Evolutionary conservation across 1,140 invertebrate species (phyloP).

Genomic region (Penaeus indicus): DNA sequence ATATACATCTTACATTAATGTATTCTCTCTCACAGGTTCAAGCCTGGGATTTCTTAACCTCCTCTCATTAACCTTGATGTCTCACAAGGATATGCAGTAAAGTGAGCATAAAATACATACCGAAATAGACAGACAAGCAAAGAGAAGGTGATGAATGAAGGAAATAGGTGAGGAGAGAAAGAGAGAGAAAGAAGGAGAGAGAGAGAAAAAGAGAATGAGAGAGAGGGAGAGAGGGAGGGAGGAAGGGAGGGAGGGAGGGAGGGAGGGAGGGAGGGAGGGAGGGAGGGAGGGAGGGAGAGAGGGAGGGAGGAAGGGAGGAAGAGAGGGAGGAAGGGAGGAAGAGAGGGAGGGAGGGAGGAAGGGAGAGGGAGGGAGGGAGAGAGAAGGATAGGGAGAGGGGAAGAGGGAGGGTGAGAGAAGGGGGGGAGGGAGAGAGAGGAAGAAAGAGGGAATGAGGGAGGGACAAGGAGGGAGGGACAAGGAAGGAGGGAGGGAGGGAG

Average conservation of each 20-base stretch:
- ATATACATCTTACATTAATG: neutral
- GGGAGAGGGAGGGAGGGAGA: neutral
- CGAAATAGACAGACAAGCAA: neutral
- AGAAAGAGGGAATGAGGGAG: neutral
- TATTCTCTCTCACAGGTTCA: neutral
- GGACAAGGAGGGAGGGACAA: neutral
- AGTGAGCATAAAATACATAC: slow-evolving; percentile 1
- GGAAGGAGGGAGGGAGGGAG: neutral
- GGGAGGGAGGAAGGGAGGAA: neutral
- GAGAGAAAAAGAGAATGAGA: slow-evolving; percentile 19
- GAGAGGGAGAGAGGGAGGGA: slow-evolving; percentile 31
- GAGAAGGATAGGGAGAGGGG: neutral
- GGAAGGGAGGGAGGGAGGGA: neutral
- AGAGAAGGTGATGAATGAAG: neutral
- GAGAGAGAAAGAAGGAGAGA: slow-evolving; percentile 33
- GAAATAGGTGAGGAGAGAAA: slow-evolving; percentile 16
- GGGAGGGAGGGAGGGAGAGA: neutral
- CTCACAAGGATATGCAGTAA: neutral
- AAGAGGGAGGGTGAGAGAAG: too few relatives aligned
- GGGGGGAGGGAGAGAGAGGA: neutral
- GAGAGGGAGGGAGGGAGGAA: neutral
- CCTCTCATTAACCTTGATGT: neutral
- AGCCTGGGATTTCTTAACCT: neutral
- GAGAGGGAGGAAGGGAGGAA: neutral
- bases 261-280: neutral